A percentile compares a stretch with the other conserved stretches of the same genome.
Conservation (phyloP, 2,797 vertebrate genomes). For the Neoniphon sammara region DNA sequence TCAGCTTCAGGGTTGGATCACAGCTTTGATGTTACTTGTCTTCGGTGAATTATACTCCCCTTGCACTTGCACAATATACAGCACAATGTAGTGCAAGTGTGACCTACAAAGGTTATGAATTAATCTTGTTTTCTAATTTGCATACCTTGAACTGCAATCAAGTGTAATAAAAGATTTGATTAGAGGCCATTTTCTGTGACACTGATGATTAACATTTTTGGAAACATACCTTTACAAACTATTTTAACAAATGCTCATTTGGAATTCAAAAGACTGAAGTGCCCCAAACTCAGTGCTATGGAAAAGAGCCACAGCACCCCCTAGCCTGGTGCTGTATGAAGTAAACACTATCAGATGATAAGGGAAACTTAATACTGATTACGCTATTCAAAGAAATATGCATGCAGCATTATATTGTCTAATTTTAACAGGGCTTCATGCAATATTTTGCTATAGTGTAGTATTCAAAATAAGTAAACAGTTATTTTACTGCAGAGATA, state of each 20-base stretch:
- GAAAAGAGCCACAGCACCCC: conserved; percentile 16
- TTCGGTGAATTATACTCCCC: conserved; percentile 41
- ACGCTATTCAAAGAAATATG: conserved; percentile 43
- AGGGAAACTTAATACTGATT: not conserved
- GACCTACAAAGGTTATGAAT: conserved; percentile 10
- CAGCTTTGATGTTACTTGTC: conserved; percentile 39
- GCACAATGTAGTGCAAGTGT: conserved; percentile 17
- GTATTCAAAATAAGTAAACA: conserved; percentile 60
- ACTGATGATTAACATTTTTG: not conserved
- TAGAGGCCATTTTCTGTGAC: not conserved
- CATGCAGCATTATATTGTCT: not conserved
- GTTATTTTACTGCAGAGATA: conserved; percentile 54
- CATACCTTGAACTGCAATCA: conserved; percentile 20
- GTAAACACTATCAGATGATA: conserved; percentile 13
- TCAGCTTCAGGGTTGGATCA: conserved; percentile 26
- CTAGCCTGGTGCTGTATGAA: not conserved
- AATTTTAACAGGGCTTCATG: conserved; percentile 17
- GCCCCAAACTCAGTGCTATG: conserved; percentile 4
- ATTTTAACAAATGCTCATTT: conserved; percentile 17
- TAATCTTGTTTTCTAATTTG: conserved; percentile 3
- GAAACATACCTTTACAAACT: not conserved
- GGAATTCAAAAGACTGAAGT: conserved; percentile 39
- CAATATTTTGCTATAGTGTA: conserved; percentile 19
- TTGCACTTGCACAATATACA: conserved; percentile 26
- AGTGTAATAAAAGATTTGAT: conserved; percentile 9